Conservation (phyloP, 2,113 vertebrate genomes). For the Rhinogobius similis region DNA sequence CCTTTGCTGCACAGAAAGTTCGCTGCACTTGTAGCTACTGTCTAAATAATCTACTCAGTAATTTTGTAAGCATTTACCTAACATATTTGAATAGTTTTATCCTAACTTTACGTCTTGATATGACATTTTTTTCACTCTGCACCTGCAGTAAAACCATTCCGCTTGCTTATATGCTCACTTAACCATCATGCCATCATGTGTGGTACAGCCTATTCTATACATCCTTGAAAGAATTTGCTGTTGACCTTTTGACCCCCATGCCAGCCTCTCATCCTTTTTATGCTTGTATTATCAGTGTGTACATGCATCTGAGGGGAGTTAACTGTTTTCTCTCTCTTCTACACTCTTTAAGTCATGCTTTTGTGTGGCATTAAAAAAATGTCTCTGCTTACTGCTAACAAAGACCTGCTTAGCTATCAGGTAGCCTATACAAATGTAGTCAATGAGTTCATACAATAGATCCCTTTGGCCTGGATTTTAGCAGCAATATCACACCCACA, state of each 20-base stretch:
- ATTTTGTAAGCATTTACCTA: too few relatives aligned
- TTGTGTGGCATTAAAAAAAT: slow-evolving; percentile 38
- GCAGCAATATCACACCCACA: slow-evolving; percentile 49
- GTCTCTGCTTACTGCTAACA: slow-evolving; percentile 53
- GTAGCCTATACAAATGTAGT: slow-evolving; percentile 57
- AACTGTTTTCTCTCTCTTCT: slow-evolving; percentile 2
- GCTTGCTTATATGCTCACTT: too few relatives aligned
- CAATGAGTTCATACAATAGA: slow-evolving; percentile 42
- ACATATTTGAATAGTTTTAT: too few relatives aligned
- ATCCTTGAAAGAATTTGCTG: too few relatives aligned
- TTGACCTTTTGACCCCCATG: slow-evolving; percentile 23
- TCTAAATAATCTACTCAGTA: too few relatives aligned
- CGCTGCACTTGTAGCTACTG: too few relatives aligned
- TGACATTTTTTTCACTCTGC: too few relatives aligned
- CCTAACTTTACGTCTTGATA: too few relatives aligned
- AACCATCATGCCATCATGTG: too few relatives aligned
- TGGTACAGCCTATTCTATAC: too few relatives aligned
- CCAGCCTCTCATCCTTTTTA: slow-evolving; percentile 1
- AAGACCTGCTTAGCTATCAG: slow-evolving; percentile 45
- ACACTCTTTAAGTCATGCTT: slow-evolving; percentile 33
- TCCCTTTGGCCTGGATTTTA: slow-evolving; percentile 54
- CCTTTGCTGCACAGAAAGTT: too few relatives aligned
- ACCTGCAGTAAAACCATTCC: too few relatives aligned
- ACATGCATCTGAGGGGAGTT: neutral
- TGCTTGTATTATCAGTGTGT: neutral